Conservation (phyloP, 2,797 vertebrate genomes). For the Muscicapa comitata region DNA sequence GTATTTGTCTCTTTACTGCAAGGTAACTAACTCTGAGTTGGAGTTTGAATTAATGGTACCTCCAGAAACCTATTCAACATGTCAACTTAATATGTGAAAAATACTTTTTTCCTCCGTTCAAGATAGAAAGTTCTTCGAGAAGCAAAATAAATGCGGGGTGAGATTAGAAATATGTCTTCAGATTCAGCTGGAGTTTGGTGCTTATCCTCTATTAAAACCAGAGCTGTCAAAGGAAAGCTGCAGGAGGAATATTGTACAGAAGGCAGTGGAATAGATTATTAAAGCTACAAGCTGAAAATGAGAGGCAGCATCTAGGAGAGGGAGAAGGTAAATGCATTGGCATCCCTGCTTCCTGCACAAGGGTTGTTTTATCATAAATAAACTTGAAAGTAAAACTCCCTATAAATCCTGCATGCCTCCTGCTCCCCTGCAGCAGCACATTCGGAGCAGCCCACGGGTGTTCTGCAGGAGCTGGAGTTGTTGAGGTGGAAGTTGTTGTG, state of each 20-base stretch:
- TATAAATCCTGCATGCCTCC: not conserved
- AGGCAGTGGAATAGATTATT: slow-evolving; percentile 44
- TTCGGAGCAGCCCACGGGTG: not conserved
- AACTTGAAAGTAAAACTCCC: not conserved
- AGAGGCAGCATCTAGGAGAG: not conserved
- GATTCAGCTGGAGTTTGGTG: slow-evolving; percentile 26
- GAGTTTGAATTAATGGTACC: slow-evolving; percentile 1
- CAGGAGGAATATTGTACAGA: slow-evolving; percentile 5
- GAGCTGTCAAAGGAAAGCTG: slow-evolving; percentile 55
- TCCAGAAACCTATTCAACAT: not conserved
- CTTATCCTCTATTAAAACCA: slow-evolving; percentile 48
- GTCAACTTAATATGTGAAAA: not conserved
- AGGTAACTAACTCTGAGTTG: not conserved
- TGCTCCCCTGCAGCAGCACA: not conserved
- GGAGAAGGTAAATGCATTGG: not conserved
- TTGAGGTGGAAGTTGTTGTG: not conserved
- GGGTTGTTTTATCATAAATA: not conserved
- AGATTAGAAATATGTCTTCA: slow-evolving; percentile 36
- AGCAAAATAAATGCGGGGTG: not conserved
- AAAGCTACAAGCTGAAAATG: slow-evolving; percentile 46
- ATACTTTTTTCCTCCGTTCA: not conserved
- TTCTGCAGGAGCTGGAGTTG: not conserved
- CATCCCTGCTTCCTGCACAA: not conserved
- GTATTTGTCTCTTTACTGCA: not conserved
- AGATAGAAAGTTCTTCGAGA: not conserved